Evolutionary conservation across 1,140 invertebrate species (phyloP), one percentile per base, ranked within the genome.

Genomic region (Leptopilina boulardi): DNA sequence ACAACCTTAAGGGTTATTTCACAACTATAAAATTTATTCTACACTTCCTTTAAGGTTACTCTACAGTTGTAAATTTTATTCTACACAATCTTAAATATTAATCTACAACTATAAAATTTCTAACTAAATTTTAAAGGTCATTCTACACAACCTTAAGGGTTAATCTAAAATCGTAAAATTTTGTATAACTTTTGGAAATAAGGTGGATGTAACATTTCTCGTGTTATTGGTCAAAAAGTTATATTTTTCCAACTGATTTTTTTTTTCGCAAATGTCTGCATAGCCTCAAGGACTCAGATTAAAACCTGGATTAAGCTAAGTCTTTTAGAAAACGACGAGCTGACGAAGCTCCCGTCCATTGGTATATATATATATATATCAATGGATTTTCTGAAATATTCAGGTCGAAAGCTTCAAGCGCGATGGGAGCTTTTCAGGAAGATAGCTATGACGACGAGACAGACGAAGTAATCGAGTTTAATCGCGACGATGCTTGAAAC

Each of bases 391-490:
- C 11, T 59, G 19, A 47, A 47, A 47, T 47, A 47, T 47, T 47
- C 44, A 47, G 44, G 44, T 59, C 23, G 21, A 59, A 59, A 59
- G 54, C 54, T 59, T 10, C 19, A 23, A 59, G 23, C 19, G 23
- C 54, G 54, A 23, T 59, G 54, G 54, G 21, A 59, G 21, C 54
- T 59, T 59, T 59, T 59, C 54, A 26, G 19, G 23, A 59, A 59
- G 54, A 59, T 59, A 59, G 23, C 19, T 11, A 59, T 21, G 54
- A 26, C 13, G 21, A 59, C 19, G 23, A 26, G 54, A 23, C 19
- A 21, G 54, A 26, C 54, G 19, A 59, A 26, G 19, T 59, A 59
- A 59, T 59, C 21, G 21, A 47, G 44, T 47, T 47, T 47, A 47
- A 47, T 47, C 44, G 44, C n/a, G 44, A 47, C 44, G 44, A 47